These are phyloP conservation scores for Trematomus bernacchii DNA, from an alignment of 2,797 vertebrate species.

Conservation along the genomic window DNA sequence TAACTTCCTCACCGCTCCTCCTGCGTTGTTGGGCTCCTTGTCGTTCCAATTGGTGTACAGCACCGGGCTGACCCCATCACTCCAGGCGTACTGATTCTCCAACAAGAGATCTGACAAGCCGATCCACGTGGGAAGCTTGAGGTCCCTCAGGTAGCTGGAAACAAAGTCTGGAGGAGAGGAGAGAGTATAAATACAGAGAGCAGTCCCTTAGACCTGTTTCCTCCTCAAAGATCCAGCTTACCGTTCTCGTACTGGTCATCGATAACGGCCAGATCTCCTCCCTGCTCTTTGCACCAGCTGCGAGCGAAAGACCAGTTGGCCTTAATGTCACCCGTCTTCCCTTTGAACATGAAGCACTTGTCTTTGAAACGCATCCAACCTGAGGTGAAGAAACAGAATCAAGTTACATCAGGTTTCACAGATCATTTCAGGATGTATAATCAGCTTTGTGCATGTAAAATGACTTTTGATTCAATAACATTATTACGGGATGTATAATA, in stretches of 20 bases:
- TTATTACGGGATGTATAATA: background rate
- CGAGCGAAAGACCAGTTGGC: conserved; percentile 79
- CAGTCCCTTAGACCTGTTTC: background rate
- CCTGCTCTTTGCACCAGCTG: conserved; percentile 77
- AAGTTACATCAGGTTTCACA: background rate
- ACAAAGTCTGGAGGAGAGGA: conserved; percentile 81
- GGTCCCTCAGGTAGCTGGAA: conserved; percentile 83
- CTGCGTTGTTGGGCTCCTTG: conserved; percentile 85
- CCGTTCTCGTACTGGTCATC: conserved; percentile 86
- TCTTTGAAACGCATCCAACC: conserved; percentile 84
- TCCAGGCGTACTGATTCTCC: conserved; percentile 86
- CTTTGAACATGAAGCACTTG: conserved; percentile 87
- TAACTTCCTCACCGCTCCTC: conserved; percentile 72
- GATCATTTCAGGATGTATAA: background rate
- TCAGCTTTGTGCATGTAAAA: background rate
- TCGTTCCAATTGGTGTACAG: conserved; percentile 85
- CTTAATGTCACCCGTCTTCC: conserved; percentile 70
- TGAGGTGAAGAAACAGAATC: conserved; percentile 42
- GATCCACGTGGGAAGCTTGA: conserved; percentile 81
- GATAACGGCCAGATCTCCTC: conserved; percentile 82
- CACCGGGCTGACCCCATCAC: conserved; percentile 83
- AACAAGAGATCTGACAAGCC: conserved; percentile 80
- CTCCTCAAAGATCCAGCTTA: conserved; percentile 34
- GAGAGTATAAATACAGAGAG: background rate
- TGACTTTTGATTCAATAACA: background rate